Percentiles rank a stretch among this genome's conserved stretches.
Conservation (phyloP, 1,140 invertebrate species). For the Paraescarpia echinospica region DNA sequence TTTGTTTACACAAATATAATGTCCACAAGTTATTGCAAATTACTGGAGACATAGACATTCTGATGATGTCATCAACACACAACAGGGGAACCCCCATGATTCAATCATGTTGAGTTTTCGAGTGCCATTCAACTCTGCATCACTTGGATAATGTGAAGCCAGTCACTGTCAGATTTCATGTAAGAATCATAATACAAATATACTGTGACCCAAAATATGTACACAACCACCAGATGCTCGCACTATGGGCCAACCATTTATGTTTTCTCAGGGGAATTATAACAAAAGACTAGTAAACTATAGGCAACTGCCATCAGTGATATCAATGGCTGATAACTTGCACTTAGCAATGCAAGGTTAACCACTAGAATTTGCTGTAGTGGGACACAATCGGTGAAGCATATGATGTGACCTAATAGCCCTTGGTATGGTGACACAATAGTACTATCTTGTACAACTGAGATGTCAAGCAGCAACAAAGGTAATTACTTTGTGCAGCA, state of each 20-base stretch:
- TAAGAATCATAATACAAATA: neutral
- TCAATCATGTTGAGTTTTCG: too few species aligned
- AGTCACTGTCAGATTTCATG: too few species aligned
- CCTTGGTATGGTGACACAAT: neutral
- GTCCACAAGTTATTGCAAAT: too few species aligned
- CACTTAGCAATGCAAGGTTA: neutral
- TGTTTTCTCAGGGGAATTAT: neutral
- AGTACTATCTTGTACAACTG: neutral
- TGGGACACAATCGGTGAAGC: neutral
- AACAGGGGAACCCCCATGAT: too few species aligned
- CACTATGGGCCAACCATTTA: neutral
- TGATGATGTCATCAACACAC: too few species aligned
- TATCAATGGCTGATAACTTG: neutral
- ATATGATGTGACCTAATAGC: neutral
- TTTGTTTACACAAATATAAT: too few species aligned
- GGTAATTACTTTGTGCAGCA: neutral
- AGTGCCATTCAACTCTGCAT: too few species aligned
- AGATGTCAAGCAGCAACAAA: neutral
- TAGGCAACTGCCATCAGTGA: neutral
- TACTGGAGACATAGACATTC: too few species aligned
- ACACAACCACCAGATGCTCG: neutral
- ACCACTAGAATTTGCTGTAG: neutral
- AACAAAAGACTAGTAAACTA: neutral
- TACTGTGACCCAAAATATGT: neutral
- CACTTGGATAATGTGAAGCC: too few species aligned